These are phyloP conservation scores for Ifrita kowaldi DNA, from an alignment of 2,113 vertebrate genomes.

Conservation along the genomic window DNA sequence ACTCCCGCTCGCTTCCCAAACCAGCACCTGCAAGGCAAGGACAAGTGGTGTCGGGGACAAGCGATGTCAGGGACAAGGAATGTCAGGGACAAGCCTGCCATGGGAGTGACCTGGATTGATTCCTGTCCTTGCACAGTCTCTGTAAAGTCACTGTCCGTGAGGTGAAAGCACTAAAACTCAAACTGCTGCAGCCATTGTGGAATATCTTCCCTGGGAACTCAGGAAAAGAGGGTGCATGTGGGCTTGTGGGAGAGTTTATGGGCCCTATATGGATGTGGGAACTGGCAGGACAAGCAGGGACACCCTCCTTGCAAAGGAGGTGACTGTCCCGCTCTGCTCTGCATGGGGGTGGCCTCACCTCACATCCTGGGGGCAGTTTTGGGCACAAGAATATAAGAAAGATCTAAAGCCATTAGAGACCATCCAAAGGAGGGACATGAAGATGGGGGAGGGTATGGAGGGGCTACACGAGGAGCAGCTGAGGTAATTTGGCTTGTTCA, in stretches of 20 bases:
- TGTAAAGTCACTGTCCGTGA: background rate
- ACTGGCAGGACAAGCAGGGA: background rate
- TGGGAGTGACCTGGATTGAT: background rate
- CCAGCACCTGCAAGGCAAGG: conserved; percentile 87
- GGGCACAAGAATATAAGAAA: background rate
- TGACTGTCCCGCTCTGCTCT: background rate
- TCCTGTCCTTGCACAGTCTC: background rate
- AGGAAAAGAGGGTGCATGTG: rapidly evolving
- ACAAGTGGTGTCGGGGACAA: background rate
- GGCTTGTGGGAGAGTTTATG: background rate
- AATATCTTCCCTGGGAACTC: background rate
- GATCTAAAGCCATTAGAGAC: background rate
- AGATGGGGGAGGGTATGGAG: background rate
- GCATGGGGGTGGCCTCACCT: background rate
- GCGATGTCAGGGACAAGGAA: background rate
- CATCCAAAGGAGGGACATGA: background rate
- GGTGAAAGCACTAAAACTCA: background rate
- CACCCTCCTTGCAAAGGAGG: background rate
- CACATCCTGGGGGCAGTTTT: background rate
- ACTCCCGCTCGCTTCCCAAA: conserved; percentile 92
- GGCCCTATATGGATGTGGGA: background rate
- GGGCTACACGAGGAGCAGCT: background rate
- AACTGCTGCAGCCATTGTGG: background rate
- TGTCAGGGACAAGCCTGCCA: background rate
- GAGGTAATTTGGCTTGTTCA: background rate